These are phyloP conservation scores for Aphelenchoides fujianensis DNA, from an alignment of 1,140 invertebrate genomes.

Conservation along the genomic window DNA sequence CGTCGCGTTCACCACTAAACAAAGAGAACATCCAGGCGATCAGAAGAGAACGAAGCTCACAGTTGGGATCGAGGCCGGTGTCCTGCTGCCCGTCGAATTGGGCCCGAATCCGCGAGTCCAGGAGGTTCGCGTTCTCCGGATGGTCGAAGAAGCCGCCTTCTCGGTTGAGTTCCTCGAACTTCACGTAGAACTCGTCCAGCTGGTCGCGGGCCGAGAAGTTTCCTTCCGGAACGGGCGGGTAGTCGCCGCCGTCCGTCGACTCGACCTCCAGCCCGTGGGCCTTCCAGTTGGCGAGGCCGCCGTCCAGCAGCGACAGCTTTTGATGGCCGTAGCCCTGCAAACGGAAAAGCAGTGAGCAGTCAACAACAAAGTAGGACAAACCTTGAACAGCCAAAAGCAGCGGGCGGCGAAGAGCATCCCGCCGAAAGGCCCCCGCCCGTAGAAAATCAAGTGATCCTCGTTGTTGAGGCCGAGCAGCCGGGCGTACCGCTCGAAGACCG, in stretches of 20 bases:
- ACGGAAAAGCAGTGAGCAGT: constrained; percentile 6
- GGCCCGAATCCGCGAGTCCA: constrained; percentile 42
- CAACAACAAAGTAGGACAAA: no score
- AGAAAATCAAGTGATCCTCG: constrained; percentile 55
- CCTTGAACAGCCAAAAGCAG: constrained; percentile 48
- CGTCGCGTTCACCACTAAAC: constrained; percentile 42
- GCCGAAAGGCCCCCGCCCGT: constrained; percentile 49
- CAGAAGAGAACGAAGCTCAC: no score
- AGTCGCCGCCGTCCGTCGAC: constrained; percentile 22
- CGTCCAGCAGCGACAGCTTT: constrained; percentile 50
- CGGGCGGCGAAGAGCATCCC: constrained; percentile 56
- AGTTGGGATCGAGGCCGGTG: constrained; percentile 45
- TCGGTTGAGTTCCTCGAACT: constrained; percentile 37
- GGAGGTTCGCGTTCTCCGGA: constrained; percentile 22
- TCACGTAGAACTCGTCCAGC: constrained; percentile 29
- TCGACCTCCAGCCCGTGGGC: constrained; percentile 30
- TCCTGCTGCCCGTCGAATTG: constrained; percentile 56
- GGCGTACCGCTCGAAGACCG: constrained; percentile 51
- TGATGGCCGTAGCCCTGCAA: constrained; percentile 53
- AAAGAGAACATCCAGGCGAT: neutral
- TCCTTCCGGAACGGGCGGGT: constrained; percentile 28
- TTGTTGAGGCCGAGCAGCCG: constrained; percentile 48
- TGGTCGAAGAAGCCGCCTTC: constrained; percentile 25
- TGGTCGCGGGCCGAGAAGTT: constrained; percentile 42
- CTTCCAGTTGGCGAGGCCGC: constrained; percentile 38